A percentile compares a stretch with the other conserved stretches of the same genome.
Conservation (phyloP, 2,888 invertebrate genomes). For the Linnaemya vulpina region DNA sequence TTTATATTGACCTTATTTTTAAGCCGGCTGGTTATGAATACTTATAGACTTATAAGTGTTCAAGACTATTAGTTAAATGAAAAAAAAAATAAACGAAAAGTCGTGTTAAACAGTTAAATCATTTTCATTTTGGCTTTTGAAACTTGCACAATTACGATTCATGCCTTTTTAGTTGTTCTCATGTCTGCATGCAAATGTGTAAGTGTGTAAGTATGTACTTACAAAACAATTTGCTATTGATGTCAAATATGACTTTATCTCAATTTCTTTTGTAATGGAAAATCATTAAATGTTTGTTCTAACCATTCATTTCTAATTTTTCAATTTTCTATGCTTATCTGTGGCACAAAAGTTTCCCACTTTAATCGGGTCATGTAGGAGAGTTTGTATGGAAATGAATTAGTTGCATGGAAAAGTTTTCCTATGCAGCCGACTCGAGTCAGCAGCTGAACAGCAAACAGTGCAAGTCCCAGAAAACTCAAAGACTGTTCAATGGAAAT, state of each 20-base stretch:
- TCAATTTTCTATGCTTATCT: constrained; percentile 36
- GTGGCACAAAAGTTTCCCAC: constrained; percentile 15
- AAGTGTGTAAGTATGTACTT: background rate
- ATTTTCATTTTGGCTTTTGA: constrained; percentile 37
- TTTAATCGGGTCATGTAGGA: constrained; percentile 15
- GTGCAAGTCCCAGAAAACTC: background rate
- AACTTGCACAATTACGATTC: background rate
- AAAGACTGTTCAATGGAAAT: constrained; percentile 37
- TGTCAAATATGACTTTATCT: constrained; percentile 69
- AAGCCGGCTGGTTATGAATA: constrained; percentile 31
- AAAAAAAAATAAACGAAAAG: background rate
- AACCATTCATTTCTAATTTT: constrained; percentile 30
- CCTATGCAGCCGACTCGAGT: constrained; percentile 9
- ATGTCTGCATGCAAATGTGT: background rate
- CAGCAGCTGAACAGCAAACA: constrained; percentile 20
- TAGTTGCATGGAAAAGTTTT: constrained; percentile 1
- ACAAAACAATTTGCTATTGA: constrained; percentile 64
- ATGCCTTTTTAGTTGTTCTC: background rate
- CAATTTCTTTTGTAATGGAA: constrained; percentile 50
- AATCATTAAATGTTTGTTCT: constrained; percentile 38
- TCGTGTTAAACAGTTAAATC: constrained; percentile 23
- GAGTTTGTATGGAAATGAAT: constrained; percentile 10
- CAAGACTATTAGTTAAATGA: constrained; percentile 9
- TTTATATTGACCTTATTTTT: constrained; percentile 66
- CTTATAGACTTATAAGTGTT: constrained; percentile 40